Evolutionary conservation across 2,797 vertebrate species (phyloP), one percentile per base, ranked within the genome.

Genomic region (Chrosomus eos): DNA sequence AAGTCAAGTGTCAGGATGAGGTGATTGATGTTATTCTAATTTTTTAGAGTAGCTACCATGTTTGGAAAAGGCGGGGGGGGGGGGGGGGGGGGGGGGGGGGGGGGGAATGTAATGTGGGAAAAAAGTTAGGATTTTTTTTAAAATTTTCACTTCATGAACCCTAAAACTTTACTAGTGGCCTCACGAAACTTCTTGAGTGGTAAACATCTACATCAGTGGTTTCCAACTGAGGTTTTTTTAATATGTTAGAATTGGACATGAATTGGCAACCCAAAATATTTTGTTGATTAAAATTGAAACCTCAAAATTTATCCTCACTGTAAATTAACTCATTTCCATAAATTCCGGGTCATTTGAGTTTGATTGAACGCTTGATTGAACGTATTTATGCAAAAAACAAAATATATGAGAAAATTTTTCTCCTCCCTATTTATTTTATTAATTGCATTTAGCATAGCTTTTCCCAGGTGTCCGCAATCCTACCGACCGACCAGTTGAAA

Each of bases 11-110:
- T 84, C 72, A 68, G 83, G 33, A 78, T 80, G 45, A 40, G 16
- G 55, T 36, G 51, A 68, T 75, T 71, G 70, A 48, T 66, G 31
- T 88, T 85, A 87, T 73, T 84, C 11, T 80, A 81, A 9, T 7
- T 68, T 55, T 55, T 71, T 40, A 51, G 58, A 85, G 83, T 81
- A n/a, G n/a, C n/a, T n/a, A 86, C 86, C 85, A 88, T 88, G 87
- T 84, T 89, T 89, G 89, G 85, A 88, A 80, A 80, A 77, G 7
- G 60, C 0, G 5, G 23, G 10, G 10, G 23, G 19, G 7, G 45
- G 5, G 21, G 9, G 23, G 9, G 23, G 51, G 7, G 43, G 5
- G 23, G 10, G 23, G 31, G 2, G 31, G 31, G 5, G 21, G 9
- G 23, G 21, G 51, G 7, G 43, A 4, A 86, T 18, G 13, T 72